These are phyloP conservation scores for Poecilus cupreus DNA, from an alignment of 2,888 invertebrate species.

Conservation along the genomic window DNA sequence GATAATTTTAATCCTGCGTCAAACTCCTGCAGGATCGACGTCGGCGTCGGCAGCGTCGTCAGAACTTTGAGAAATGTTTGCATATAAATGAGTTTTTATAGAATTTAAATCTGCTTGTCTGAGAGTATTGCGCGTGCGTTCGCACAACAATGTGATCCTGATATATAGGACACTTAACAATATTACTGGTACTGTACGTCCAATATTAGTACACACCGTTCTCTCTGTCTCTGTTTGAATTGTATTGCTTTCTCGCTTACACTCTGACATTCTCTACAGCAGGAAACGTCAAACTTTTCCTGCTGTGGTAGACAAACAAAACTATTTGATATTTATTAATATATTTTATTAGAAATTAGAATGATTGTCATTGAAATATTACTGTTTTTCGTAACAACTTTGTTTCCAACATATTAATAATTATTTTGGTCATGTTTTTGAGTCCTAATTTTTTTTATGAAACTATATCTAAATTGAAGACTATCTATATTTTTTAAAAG, in stretches of 20 bases:
- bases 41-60: not conserved
- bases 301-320: too few species aligned
- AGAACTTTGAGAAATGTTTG: conserved; percentile 32
- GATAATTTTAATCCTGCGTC: not conserved
- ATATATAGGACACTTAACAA: conserved; percentile 71
- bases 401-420: too few species aligned
- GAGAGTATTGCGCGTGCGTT: not conserved
- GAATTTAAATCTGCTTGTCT: conserved; percentile 45
- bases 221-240: not conserved
- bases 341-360: too few species aligned
- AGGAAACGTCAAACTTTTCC: conserved; percentile 16
- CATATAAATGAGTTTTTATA: conserved; percentile 49
- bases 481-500: too few species aligned
- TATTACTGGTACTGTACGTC: conserved; percentile 67
- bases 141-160: conserved; percentile 68
- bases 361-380: too few species aligned
- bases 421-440: too few species aligned
- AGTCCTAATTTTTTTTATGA: too few species aligned
- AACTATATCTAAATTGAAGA: too few species aligned
- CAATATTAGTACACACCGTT: conserved; percentile 32
- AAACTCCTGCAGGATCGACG: not conserved
- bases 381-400: too few species aligned
- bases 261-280: conserved; percentile 15
- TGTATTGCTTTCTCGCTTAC: not conserved
- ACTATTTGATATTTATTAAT: too few species aligned